A percentile compares a stretch with the other conserved stretches of the same genome.
Conservation (phyloP, 2,888 invertebrate genomes). For the Ceriagrion tenellum region DNA sequence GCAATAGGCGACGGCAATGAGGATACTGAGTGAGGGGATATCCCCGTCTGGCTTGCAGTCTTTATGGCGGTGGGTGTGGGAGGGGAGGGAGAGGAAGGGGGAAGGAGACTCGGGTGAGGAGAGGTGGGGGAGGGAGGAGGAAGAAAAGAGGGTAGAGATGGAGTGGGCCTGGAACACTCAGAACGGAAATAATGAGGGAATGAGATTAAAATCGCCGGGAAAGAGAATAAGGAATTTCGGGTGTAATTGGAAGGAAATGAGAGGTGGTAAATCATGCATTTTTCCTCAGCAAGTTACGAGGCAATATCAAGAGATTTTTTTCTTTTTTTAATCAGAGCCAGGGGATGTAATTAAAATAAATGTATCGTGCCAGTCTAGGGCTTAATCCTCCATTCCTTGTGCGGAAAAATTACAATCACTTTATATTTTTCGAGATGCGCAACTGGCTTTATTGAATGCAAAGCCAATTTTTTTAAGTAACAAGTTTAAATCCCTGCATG, state of each 20-base stretch:
- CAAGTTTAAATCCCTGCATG: too few relatives aligned
- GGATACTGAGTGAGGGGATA: too few relatives aligned
- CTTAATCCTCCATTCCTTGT: not conserved
- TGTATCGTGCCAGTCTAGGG: not conserved
- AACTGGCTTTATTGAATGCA: too few relatives aligned
- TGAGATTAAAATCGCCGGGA: slow-evolving; percentile 22
- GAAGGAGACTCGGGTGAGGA: not conserved
- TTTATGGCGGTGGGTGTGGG: not conserved
- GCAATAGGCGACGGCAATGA: not conserved
- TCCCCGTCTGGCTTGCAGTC: not conserved
- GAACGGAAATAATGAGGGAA: slow-evolving; percentile 21
- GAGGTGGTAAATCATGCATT: not conserved
- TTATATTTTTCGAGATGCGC: too few relatives aligned
- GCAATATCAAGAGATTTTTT: not conserved
- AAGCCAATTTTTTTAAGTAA: too few relatives aligned
- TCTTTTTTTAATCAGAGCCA: not conserved
- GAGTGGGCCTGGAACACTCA: not conserved
- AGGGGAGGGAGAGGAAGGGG: not conserved
- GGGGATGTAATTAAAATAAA: not conserved
- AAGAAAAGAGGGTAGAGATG: not conserved
- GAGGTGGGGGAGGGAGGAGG: not conserved
- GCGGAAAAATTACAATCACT: not conserved
- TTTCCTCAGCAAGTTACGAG: not conserved
- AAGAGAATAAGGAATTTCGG: slow-evolving; percentile 5
- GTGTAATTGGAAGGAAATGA: slow-evolving; percentile 32